These are phyloP conservation scores for Clamator glandarius DNA, from an alignment of 2,797 vertebrate species.

Conservation along the genomic window DNA sequence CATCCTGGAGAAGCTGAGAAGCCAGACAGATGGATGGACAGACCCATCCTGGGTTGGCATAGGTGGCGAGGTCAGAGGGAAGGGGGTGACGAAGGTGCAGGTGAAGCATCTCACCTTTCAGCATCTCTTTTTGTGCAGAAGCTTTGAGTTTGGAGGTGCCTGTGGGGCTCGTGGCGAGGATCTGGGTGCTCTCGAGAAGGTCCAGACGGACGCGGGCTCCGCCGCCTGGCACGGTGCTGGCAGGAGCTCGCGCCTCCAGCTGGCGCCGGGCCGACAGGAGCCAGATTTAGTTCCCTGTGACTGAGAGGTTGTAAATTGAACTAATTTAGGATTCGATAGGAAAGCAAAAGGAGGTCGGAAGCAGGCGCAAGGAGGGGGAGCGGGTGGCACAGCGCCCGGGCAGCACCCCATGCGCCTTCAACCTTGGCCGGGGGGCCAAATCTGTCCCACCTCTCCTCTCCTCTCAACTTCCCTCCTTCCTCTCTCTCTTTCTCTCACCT, in stretches of 20 bases:
- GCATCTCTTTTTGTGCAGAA: neutral
- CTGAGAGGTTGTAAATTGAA: slow-evolving; percentile 77
- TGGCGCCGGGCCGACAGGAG: slow-evolving; percentile 68
- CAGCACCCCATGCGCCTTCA: neutral
- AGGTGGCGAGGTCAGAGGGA: neutral
- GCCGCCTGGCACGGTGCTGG: slow-evolving; percentile 12
- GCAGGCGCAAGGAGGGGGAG: neutral
- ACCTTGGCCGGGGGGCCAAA: neutral
- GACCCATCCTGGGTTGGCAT: fast-evolving
- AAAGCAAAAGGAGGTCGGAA: slow-evolving; percentile 74
- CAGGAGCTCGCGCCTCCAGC: slow-evolving; percentile 42
- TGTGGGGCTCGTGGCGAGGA: fast-evolving
- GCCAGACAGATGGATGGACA: too few species aligned
- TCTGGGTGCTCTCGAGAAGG: fast-evolving
- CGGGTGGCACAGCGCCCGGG: neutral
- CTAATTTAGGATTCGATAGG: slow-evolving; percentile 78
- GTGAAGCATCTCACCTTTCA: neutral
- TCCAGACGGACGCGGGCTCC: too few species aligned
- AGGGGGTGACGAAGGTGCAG: neutral
- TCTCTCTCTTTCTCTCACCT: slow-evolving; percentile 5
- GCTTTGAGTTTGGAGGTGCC: neutral
- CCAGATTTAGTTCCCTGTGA: slow-evolving; percentile 78
- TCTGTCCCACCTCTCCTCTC: slow-evolving; percentile 3
- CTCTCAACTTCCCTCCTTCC: neutral
- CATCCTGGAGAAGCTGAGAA: too few species aligned